phyloP scores from a whole-genome alignment of 1,140 invertebrate species.

The Philopotamus ludificatus region DNA sequence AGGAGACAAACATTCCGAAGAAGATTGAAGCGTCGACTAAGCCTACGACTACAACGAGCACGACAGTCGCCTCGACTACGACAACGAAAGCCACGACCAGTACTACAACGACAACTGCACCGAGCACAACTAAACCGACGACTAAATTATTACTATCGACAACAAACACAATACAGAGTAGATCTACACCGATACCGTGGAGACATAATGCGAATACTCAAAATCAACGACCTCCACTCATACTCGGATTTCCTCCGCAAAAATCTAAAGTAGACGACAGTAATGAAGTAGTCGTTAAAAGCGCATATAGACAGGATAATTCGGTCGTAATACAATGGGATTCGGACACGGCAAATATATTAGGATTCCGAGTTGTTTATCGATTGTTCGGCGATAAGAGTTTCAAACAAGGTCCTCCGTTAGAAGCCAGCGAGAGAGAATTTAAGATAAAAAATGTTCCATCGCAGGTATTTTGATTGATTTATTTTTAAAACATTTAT shows the following conservation, averaged over 20 bases:
- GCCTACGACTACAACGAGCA: slow-evolving; percentile 27
- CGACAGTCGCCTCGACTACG: slow-evolving; percentile 34
- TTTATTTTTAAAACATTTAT: slow-evolving; percentile 1
- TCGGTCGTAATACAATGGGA: slow-evolving; percentile 91
- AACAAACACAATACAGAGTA: slow-evolving; percentile 45
- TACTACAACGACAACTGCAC: slow-evolving; percentile 46
- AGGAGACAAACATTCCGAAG: slow-evolving; percentile 43
- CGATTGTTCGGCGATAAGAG: slow-evolving; percentile 84
- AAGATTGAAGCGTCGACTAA: slow-evolving; percentile 36
- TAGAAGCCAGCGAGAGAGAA: slow-evolving; percentile 83
- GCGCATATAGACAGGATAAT: slow-evolving; percentile 81
- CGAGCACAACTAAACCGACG: slow-evolving; percentile 45
- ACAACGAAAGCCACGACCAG: slow-evolving; percentile 44
- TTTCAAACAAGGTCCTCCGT: slow-evolving; percentile 84
- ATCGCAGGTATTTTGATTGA: slow-evolving; percentile 62
- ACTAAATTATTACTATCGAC: slow-evolving; percentile 42
- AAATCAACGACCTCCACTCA: slow-evolving; percentile 66
- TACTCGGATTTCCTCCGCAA: slow-evolving; percentile 67
- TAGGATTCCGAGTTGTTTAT: slow-evolving; percentile 87
- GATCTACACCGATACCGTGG: slow-evolving; percentile 50
- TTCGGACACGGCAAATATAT: slow-evolving; percentile 77
- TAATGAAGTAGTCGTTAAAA: slow-evolving; percentile 80
- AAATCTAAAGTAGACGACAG: slow-evolving; percentile 62
- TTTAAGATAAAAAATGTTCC: slow-evolving; percentile 92
- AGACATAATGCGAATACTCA: slow-evolving; percentile 46